A percentile compares a stretch with the other conserved stretches of the same genome.
Conservation (phyloP, 2,797 vertebrate species). For the Prionace glauca region DNA sequence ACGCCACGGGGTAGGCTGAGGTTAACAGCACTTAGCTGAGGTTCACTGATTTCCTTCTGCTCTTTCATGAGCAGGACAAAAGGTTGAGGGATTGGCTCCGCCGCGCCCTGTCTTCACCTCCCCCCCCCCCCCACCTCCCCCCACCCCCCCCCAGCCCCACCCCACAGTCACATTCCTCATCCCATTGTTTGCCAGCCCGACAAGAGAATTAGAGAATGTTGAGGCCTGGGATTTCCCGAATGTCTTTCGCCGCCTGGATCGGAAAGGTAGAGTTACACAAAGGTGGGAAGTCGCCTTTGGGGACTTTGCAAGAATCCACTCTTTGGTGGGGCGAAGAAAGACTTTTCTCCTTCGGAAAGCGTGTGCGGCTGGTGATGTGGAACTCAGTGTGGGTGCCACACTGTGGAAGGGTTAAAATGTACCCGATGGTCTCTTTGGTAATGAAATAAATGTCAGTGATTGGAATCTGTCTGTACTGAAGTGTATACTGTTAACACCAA, state of each 20-base stretch:
- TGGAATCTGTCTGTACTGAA: background rate
- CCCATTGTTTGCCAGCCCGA: constrained; percentile 33
- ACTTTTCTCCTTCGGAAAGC: background rate
- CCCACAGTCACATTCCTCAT: background rate
- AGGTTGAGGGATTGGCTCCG: background rate
- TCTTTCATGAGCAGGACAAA: background rate
- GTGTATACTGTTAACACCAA: background rate
- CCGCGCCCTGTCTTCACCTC: background rate
- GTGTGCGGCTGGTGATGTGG: constrained; percentile 44
- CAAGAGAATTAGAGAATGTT: constrained; percentile 56
- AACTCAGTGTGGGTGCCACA: constrained; percentile 43
- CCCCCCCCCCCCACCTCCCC: too few species aligned
- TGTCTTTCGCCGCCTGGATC: constrained; percentile 47
- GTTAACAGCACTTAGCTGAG: background rate
- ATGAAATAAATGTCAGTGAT: background rate
- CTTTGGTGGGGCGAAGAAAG: constrained; percentile 52
- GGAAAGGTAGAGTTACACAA: constrained; percentile 51
- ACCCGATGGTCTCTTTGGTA: constrained; percentile 45
- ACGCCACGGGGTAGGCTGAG: background rate
- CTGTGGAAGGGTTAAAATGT: constrained; percentile 44
- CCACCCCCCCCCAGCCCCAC: too few species aligned
- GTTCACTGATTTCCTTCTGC: too few species aligned
- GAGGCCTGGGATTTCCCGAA: constrained; percentile 52
- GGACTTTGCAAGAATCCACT: constrained; percentile 59
- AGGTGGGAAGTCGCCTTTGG: background rate